phyloP scores from a whole-genome alignment of 1,140 invertebrate genomes.

The Stegodyphus mimosarum region DNA sequence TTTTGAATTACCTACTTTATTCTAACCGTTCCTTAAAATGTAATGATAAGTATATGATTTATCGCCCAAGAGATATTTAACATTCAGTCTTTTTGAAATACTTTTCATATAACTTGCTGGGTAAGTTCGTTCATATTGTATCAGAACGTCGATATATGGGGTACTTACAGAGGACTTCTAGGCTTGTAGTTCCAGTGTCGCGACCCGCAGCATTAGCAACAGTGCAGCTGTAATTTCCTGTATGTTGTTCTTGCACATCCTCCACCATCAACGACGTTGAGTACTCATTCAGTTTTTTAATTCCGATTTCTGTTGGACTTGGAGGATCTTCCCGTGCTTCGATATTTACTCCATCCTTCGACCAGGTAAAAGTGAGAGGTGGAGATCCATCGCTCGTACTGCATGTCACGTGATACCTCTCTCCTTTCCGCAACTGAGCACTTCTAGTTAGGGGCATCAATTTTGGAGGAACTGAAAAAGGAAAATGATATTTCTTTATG shows the following conservation, averaged over 20 bases:
- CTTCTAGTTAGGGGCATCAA: slow-evolving; percentile 63
- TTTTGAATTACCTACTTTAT: neutral
- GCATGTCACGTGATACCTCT: slow-evolving; percentile 67
- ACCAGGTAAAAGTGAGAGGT: slow-evolving; percentile 72
- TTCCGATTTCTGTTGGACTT: slow-evolving; percentile 67
- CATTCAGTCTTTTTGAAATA: neutral
- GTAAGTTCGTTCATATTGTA: neutral
- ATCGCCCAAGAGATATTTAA: neutral
- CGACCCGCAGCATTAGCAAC: slow-evolving; percentile 63
- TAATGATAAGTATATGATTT: neutral
- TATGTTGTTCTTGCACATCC: slow-evolving; percentile 58
- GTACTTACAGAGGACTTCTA: slow-evolving; percentile 63
- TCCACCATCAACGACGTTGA: slow-evolving; percentile 79
- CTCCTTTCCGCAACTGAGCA: slow-evolving; percentile 62
- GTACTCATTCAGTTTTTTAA: slow-evolving; percentile 68
- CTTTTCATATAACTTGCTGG: neutral
- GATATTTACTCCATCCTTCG: slow-evolving; percentile 72
- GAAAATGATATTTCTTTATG: neutral
- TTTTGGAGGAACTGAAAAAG: slow-evolving; percentile 63
- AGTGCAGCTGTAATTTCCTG: slow-evolving; percentile 63
- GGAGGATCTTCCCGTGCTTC: slow-evolving; percentile 53
- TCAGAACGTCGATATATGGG: neutral
- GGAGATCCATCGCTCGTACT: slow-evolving; percentile 68
- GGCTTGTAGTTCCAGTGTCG: slow-evolving; percentile 56
- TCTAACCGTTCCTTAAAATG: neutral